phyloP scores from a whole-genome alignment of 2,888 invertebrate genomes.

The Agrypnus murinus region DNA sequence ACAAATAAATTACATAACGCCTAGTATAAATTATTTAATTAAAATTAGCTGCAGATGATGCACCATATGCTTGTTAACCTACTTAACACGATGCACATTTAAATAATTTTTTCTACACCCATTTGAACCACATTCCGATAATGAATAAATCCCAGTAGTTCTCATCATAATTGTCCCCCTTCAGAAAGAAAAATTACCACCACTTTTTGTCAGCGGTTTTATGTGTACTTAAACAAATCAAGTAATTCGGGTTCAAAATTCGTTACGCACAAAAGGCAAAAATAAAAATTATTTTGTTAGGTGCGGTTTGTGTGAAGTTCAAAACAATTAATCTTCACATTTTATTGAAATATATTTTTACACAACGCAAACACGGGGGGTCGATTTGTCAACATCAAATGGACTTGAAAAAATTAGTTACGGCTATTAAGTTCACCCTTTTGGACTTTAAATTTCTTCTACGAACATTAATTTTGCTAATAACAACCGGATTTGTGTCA shows the following conservation, averaged over 20 bases:
- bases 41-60: no score
- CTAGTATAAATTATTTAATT: no score
- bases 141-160: no score
- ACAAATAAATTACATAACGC: no score
- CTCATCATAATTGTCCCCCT: no score
- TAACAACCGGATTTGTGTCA: conserved; percentile 52
- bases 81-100: no score
- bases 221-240: conserved; percentile 15
- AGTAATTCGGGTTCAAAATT: conserved; percentile 43
- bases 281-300: conserved; percentile 36
- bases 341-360: conserved; percentile 44
- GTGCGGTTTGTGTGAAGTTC: conserved; percentile 25
- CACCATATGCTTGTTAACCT: no score
- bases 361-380: conserved; percentile 36
- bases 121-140: no score
- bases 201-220: background rate
- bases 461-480: conserved; percentile 52
- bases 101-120: no score
- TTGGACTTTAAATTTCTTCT: conserved; percentile 47
- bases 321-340: conserved; percentile 45
- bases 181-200: background rate
- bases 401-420: conserved; percentile 49
- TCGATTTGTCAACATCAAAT: conserved; percentile 50
- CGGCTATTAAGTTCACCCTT: conserved; percentile 52
- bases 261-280: conserved; percentile 23